phyloP scores from a whole-genome alignment of 1,140 invertebrate genomes.

The Penaeus japonicus region DNA sequence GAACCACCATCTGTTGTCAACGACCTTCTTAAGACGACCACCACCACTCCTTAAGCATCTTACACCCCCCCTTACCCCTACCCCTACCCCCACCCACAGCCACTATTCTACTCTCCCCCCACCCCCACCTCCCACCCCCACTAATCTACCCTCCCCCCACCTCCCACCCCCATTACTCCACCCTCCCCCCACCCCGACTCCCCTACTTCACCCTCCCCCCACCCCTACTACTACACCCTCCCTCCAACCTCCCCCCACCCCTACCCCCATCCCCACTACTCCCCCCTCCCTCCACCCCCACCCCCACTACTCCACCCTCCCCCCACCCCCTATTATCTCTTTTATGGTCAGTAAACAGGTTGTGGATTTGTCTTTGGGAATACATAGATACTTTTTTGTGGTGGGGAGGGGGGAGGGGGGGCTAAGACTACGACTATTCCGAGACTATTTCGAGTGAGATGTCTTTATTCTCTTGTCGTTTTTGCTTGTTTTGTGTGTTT shows the following conservation, averaged over 20 bases:
- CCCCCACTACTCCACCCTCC: neutral
- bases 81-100: neutral
- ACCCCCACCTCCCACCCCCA: neutral
- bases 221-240: neutral
- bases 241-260: neutral
- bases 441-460: too few species aligned
- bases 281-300: neutral
- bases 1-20: too few species aligned
- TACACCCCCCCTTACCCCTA: neutral
- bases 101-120: too few species aligned
- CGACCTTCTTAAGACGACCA: too few species aligned
- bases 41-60: too few species aligned
- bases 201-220: neutral
- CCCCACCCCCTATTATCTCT: neutral
- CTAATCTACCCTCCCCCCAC: too few species aligned
- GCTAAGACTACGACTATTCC: too few species aligned
- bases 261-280: neutral
- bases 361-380: neutral
- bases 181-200: neutral
- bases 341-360: neutral
- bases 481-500: too few species aligned
- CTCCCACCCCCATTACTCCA: constrained; percentile 15
- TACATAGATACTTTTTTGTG: neutral
- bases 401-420: too few species aligned
- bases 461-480: too few species aligned